A percentile compares a stretch with the other conserved stretches of the same genome.
These are phyloP conservation scores for Stenurella melanura DNA, from an alignment of 2,888 invertebrate genomes.

Conservation along the genomic window DNA sequence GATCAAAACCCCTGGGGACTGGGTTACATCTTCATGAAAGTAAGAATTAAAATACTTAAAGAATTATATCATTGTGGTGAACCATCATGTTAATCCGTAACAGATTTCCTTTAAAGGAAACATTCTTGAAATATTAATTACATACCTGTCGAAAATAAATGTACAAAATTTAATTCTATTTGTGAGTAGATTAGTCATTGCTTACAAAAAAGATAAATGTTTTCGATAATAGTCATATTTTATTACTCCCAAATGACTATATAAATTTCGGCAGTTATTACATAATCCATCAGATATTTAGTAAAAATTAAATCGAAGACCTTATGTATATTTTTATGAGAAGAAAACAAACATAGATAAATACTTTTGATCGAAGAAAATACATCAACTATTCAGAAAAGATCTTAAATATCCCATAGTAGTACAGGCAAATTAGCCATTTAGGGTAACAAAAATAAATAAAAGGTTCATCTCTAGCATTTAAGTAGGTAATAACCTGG, in stretches of 20 bases:
- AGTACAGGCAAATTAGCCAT: no score
- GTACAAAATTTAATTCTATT: not conserved
- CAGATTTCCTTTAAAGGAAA: slow-evolving; percentile 7
- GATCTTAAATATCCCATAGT: no score
- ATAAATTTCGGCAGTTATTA: not conserved
- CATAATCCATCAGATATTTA: not conserved
- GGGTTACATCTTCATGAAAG: no score
- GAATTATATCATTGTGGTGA: not conserved
- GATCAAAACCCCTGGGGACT: no score
- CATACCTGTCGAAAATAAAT: not conserved
- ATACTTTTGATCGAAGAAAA: no score
- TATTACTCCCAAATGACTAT: not conserved
- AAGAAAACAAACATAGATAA: not conserved
- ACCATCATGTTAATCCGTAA: not conserved
- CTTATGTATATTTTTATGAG: not conserved
- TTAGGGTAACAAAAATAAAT: no score
- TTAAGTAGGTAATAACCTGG: no score
- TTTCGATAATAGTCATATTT: not conserved
- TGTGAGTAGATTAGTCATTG: not conserved
- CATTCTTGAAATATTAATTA: not conserved
- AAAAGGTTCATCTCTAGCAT: no score
- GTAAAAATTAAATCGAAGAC: not conserved
- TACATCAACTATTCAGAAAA: no score
- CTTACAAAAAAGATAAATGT: not conserved
- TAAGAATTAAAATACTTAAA: not conserved